phyloP scores from a whole-genome alignment of 2,113 vertebrate species.

The Ctenodactylus gundi region DNA sequence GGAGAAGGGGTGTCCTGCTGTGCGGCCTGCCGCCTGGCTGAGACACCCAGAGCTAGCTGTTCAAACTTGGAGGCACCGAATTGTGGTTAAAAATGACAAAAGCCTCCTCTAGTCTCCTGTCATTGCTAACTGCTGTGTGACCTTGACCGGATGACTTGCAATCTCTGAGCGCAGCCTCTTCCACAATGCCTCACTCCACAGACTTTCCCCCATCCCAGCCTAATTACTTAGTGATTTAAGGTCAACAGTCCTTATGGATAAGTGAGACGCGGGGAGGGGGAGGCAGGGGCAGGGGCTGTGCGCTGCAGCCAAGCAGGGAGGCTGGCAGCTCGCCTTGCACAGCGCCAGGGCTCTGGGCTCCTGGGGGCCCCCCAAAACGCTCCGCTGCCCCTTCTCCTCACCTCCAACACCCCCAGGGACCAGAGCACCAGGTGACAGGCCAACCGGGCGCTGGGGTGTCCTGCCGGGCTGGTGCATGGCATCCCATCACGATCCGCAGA shows the following conservation, averaged over 20 bases:
- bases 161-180: neutral
- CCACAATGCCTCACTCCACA: neutral
- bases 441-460: fast-evolving
- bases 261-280: neutral
- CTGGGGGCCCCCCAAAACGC: fast-evolving
- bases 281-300: neutral
- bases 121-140: fast-evolving
- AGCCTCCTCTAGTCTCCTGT: fast-evolving
- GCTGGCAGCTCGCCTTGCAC: neutral
- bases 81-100: neutral
- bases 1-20: neutral
- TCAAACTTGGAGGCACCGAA: neutral
- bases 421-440: fast-evolving
- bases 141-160: neutral
- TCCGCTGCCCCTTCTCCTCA: fast-evolving
- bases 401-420: fast-evolving
- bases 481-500: neutral
- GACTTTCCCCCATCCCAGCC: neutral
- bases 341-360: fast-evolving
- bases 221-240: neutral
- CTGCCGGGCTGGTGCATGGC: fast-evolving
- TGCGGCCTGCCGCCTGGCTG: neutral
- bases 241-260: neutral
- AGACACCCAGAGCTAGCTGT: fast-evolving
- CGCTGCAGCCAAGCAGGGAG: neutral